Evolutionary conservation across 2,113 vertebrate genomes (phyloP).

Genomic region (Aramus guarauna): DNA sequence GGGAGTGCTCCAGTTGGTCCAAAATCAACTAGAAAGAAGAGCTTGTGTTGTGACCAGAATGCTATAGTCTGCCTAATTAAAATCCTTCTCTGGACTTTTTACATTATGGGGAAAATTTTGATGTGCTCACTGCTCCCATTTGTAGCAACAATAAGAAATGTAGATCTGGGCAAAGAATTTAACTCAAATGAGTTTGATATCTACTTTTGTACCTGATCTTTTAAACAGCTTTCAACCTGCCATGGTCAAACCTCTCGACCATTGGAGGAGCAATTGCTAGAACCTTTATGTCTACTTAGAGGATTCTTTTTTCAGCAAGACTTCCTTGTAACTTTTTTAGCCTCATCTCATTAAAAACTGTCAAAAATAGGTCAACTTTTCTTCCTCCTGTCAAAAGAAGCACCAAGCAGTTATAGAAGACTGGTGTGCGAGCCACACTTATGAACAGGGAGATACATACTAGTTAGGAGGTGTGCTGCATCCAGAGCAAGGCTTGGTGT

Average conservation of each 20-base stretch:
- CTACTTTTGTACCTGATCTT: background rate
- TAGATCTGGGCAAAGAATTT: background rate
- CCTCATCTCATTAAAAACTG: background rate
- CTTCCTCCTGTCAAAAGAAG: background rate
- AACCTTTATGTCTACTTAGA: background rate
- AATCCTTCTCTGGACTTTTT: background rate
- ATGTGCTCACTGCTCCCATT: background rate
- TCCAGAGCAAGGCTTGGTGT: background rate
- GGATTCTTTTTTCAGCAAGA: background rate
- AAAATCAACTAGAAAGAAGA: background rate
- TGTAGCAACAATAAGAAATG: background rate
- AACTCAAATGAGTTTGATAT: background rate
- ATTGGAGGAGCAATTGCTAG: background rate
- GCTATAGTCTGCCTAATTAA: background rate
- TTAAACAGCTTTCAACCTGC: background rate
- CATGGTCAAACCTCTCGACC: background rate
- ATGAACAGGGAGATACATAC: background rate
- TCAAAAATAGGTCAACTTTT: conserved; percentile 13
- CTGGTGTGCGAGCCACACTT: background rate
- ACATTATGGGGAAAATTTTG: background rate
- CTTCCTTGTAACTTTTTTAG: background rate
- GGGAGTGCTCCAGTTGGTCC: background rate
- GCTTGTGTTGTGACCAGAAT: background rate
- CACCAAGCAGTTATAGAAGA: background rate
- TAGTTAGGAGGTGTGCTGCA: background rate